phyloP scores from a whole-genome alignment of 2,113 vertebrate genomes.

The Zapornia atra region DNA sequence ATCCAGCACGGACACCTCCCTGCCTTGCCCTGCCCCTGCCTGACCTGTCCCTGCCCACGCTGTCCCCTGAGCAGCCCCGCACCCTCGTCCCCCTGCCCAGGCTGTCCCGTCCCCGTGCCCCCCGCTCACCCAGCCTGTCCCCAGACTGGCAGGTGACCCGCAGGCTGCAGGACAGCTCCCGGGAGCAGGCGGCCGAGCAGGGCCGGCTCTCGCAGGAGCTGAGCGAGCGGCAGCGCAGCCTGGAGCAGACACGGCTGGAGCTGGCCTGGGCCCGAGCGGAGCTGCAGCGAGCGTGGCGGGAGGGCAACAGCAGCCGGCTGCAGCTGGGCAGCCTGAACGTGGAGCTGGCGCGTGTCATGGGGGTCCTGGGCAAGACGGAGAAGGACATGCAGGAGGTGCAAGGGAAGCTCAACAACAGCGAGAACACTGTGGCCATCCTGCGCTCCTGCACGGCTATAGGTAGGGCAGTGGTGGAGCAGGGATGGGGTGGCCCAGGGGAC shows the following conservation, averaged over 20 bases:
- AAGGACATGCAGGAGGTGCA: constrained; percentile 4
- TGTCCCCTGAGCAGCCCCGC: fast-evolving
- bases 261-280: neutral
- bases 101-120: fast-evolving
- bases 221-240: neutral
- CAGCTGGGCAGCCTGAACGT: neutral
- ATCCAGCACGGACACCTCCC: too few species aligned
- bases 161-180: neutral
- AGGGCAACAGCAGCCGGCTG: constrained; percentile 4
- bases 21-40: neutral
- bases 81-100: fast-evolving
- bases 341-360: neutral
- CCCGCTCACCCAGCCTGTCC: neutral
- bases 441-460: constrained; percentile 54
- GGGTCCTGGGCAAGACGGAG: neutral
- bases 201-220: neutral
- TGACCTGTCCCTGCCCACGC: too few species aligned
- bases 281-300: neutral
- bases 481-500: neutral
- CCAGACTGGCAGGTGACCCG: constrained; percentile 46
- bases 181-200: neutral
- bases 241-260: neutral
- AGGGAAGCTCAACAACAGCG: neutral
- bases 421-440: neutral
- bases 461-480: neutral